Evolutionary conservation across 64 coral and sea anemone species (phyloP), one percentile per base, ranked within the genome.

Genomic region (Exaiptasia diaphana): DNA sequence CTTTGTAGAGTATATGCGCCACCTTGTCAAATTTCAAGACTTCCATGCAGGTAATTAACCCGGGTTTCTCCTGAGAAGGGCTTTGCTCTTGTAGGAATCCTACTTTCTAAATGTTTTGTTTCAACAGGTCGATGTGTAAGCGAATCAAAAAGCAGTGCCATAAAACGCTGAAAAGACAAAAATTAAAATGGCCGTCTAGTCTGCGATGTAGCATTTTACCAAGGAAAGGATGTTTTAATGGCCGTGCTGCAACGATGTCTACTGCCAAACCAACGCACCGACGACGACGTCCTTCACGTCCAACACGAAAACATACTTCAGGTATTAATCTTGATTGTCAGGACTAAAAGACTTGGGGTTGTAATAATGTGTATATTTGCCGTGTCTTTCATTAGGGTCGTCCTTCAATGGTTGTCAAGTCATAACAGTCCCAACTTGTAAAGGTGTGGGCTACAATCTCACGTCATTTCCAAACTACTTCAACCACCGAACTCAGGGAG

Each of bases 401-500:
- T n/a, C n/a, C n/a, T n/a, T n/a, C n/a, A n/a, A n/a, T n/a, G n/a
- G 49, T 12, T 52, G 49, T n/a, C 39, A 84, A 6, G 18, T 1
- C 0, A 17, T 94, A 1, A 84, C 79, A 35, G 77, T 88, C 21
- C 38, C 78, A 28, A 45, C 71, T 10, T 95, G 92, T 44, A 44
- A 35, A 40, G 82, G 50, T 68, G 5, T 90, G 41, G 64, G 44
- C 3, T 81, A 96, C 52, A 90, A 89, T 27, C 61, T 39, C 39
- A 67, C 87, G 50, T 10, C 38, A 9, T 90, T 86, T 28, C 92
- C 92, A 2, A 96, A 86, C 75, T 49, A 10, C 27, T 35, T 96
- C 0, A 81, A 68, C 0, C 92, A 96, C 17, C 28, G 4, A 17
- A 75, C 42, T 31, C 92, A 90, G 54, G 32, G 15, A 2, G 43